Conservation (phyloP, 37 sponge, comb jelly and placozoan species). For the Haliclona indistincta region DNA sequence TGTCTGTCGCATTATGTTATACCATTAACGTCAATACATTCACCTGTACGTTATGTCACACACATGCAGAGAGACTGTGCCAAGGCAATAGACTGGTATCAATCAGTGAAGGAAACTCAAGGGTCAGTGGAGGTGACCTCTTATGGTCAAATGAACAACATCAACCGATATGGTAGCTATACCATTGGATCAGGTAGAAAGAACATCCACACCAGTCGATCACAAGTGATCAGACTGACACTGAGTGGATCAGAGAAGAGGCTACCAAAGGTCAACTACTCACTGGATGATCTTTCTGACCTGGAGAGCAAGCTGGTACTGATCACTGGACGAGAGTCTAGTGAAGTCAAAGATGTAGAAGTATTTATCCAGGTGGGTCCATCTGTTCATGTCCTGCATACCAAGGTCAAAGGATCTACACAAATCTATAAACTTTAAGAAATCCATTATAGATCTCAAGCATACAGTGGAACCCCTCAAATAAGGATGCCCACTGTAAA, state of each 20-base stretch:
- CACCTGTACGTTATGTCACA: not conserved
- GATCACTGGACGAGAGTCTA: slow-evolving; percentile 57
- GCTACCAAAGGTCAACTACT: slow-evolving; percentile 24
- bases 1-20: too few relatives aligned
- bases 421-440: too few relatives aligned
- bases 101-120: slow-evolving; percentile 27
- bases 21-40: too few relatives aligned
- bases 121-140: slow-evolving; percentile 53
- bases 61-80: slow-evolving; percentile 6
- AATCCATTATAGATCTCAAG: too few relatives aligned
- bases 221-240: slow-evolving; percentile 18
- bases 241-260: slow-evolving; percentile 9
- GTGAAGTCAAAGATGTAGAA: slow-evolving; percentile 41
- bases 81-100: slow-evolving; percentile 9
- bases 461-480: too few relatives aligned
- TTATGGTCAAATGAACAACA: slow-evolving; percentile 31
- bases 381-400: too few relatives aligned
- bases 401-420: too few relatives aligned
- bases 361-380: slow-evolving; percentile 39
- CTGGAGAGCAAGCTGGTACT: slow-evolving; percentile 71
- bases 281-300: slow-evolving; percentile 62
- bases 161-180: slow-evolving; percentile 35
- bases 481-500: too few relatives aligned
- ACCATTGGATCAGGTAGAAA: slow-evolving; percentile 3
- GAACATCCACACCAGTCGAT: not conserved